phyloP scores from a whole-genome alignment of 2,113 vertebrate genomes.

The Falcunculus frontatus region DNA sequence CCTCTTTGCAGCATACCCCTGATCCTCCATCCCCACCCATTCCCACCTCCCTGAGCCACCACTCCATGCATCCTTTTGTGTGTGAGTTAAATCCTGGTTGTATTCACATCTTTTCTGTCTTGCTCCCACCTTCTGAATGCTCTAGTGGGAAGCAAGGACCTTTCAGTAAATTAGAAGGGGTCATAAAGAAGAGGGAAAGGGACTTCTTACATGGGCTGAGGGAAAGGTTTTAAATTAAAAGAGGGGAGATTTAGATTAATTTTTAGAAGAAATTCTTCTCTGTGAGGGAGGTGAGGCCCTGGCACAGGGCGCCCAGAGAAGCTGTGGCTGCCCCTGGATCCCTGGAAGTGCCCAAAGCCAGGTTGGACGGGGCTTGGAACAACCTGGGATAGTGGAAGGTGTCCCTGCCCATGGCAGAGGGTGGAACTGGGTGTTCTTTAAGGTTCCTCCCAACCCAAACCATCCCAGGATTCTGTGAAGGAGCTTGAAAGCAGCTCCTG shows the following conservation, averaged over 20 bases:
- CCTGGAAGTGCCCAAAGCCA: background rate
- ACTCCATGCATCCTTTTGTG: background rate
- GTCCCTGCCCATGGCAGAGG: background rate
- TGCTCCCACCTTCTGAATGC: background rate
- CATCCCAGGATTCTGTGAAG: background rate
- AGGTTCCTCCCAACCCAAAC: background rate
- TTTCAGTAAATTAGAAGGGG: background rate
- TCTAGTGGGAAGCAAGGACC: background rate
- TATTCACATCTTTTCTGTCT: background rate
- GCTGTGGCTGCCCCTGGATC: background rate
- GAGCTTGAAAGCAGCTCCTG: background rate
- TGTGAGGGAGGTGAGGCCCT: background rate
- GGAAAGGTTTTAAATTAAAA: background rate
- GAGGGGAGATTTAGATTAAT: background rate
- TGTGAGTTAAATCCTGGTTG: background rate
- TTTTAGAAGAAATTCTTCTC: background rate
- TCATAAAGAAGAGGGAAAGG: background rate
- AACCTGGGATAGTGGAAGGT: background rate
- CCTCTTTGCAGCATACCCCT: background rate
- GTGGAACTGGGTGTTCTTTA: background rate
- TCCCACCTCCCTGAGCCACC: background rate
- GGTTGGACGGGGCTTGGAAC: rapidly evolving
- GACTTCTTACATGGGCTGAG: background rate
- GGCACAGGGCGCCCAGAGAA: background rate
- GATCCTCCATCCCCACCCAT: background rate